Conservation (phyloP, 2,797 vertebrate genomes). For the Spizella passerina region DNA sequence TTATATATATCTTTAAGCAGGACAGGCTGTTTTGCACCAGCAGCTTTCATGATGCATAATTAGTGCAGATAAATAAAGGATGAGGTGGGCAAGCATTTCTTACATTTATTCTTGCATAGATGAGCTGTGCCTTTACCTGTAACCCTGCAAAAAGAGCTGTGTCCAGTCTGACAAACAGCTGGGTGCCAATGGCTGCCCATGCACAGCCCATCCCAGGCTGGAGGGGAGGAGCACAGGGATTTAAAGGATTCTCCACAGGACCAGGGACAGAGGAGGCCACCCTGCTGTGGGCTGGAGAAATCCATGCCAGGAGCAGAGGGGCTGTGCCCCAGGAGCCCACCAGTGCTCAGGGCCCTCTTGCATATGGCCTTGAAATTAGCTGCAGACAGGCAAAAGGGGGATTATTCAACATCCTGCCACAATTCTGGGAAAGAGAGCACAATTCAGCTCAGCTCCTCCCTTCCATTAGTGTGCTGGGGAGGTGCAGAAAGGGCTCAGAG, state of each 20-base stretch:
- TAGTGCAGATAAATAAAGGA: not conserved
- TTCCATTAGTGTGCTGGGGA: not conserved
- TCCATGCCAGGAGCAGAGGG: not conserved
- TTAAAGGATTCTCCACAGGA: accelerated
- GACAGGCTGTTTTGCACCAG: not conserved
- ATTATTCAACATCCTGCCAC: not conserved
- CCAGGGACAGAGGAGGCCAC: not conserved
- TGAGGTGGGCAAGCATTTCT: not conserved
- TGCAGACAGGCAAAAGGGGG: not conserved
- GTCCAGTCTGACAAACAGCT: not conserved
- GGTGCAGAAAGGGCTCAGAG: not conserved
- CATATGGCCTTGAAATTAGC: not conserved
- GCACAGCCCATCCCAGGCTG: not conserved
- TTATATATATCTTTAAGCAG: not conserved
- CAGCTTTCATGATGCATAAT: not conserved
- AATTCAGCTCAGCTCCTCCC: not conserved
- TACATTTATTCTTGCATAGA: not conserved
- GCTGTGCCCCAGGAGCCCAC: not conserved
- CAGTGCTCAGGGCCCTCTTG: accelerated
- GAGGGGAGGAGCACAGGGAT: not conserved
- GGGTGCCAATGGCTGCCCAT: not conserved
- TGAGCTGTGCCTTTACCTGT: not conserved
- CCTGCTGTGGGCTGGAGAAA: not conserved
- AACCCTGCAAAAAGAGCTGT: not conserved
- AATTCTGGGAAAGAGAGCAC: not conserved